These are phyloP conservation scores for Aphis craccivora DNA, from an alignment of 1,140 invertebrate species.

Conservation along the genomic window DNA sequence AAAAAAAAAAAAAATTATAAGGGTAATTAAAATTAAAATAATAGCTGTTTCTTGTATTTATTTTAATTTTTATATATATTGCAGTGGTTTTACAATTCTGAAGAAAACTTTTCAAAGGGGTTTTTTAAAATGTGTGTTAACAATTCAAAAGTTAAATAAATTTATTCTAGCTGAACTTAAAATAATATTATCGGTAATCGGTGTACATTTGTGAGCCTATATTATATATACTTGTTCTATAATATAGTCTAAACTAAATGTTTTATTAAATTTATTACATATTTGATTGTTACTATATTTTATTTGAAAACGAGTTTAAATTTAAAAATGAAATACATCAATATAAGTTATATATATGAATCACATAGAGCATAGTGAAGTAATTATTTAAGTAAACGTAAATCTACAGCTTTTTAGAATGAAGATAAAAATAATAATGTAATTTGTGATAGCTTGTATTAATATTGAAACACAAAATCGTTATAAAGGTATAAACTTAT, in stretches of 20 bases:
- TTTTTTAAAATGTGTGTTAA: neutral
- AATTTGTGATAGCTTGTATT: no score
- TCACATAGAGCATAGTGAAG: no score
- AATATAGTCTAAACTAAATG: neutral
- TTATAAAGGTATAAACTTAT: no score
- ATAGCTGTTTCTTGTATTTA: neutral
- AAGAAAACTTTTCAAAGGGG: neutral
- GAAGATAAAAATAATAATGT: no score
- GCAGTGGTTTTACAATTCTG: neutral
- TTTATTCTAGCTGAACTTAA: neutral
- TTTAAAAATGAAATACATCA: neutral
- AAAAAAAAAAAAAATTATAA: no score
- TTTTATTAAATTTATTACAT: neutral
- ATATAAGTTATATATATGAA: no score
- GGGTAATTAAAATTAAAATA: no score
- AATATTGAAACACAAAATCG: no score
- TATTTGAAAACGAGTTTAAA: neutral
- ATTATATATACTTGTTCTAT: no score
- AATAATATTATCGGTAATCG: neutral
- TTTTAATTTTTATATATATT: neutral
- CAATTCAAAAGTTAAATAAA: constrained; percentile 19
- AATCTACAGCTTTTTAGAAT: no score
- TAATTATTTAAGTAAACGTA: no score
- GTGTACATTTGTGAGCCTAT: neutral
- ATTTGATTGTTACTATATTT: neutral